Percentiles rank a stretch among this genome's conserved stretches.
These are phyloP conservation scores for Parauchenoglanis punctatus DNA, from an alignment of 2,797 vertebrate species.

Conservation along the genomic window DNA sequence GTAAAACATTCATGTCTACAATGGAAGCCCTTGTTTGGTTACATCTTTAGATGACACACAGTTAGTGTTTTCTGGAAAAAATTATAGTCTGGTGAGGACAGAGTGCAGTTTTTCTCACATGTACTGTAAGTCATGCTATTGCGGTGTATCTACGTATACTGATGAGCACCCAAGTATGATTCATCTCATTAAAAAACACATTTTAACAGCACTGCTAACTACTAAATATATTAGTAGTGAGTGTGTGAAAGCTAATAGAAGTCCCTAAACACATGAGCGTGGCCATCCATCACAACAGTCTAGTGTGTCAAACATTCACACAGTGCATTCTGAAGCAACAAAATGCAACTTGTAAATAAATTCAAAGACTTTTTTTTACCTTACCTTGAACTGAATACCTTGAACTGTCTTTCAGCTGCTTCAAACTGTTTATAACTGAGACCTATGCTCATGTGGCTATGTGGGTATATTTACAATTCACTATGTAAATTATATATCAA, in stretches of 20 bases:
- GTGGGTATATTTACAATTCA: neutral
- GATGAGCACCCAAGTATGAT: neutral
- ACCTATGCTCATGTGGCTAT: neutral
- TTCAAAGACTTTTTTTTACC: neutral
- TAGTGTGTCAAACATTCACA: neutral
- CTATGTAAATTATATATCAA: too few species aligned
- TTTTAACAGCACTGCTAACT: neutral
- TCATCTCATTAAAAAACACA: neutral
- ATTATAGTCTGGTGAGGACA: conserved; percentile 1
- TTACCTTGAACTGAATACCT: neutral
- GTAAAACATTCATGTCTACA: conserved; percentile 26
- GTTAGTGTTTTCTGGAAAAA: neutral
- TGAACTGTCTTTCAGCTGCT: neutral
- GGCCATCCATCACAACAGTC: neutral
- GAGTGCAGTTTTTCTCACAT: neutral
- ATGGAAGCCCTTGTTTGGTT: conserved; percentile 29
- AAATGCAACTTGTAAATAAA: neutral
- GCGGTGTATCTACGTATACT: neutral
- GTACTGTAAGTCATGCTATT: neutral
- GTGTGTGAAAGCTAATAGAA: neutral
- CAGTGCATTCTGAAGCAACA: neutral
- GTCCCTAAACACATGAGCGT: neutral
- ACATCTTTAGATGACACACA: conserved; percentile 32
- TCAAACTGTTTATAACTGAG: neutral
- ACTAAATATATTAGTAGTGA: neutral